Evolutionary conservation across 1,140 invertebrate species (phyloP), one percentile per base, ranked within the genome.

Genomic region (Drosophila erecta): DNA sequence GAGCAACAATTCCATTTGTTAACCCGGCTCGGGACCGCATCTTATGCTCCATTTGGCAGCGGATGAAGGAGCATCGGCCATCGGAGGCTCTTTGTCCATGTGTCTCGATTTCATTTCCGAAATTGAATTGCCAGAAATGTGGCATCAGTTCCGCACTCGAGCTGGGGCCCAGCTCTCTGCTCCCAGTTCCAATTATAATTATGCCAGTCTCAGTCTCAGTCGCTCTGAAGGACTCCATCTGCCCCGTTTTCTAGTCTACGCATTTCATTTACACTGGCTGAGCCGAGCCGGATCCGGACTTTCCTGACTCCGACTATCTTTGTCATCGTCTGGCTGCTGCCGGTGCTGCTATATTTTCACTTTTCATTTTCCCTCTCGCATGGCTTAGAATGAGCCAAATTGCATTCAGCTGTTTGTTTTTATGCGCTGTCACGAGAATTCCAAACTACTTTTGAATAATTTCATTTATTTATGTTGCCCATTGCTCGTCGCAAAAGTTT

Each of bases 321-420:
- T 54, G 53, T 74, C 61, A 62, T 76, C 58, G 65, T 61, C 73
- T 69, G 66, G 35, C 53, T 20, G 59, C 24, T 41, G 59, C 53
- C 15, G 53, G 15, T 41, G 59, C 54, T 41, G 41, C 60, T 67
- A 66, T 61, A 81, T 77, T 75, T 75, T 65, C 72, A 77, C 73
- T 81, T 85, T 85, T 81, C 64, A 67, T 81, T 85, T 86, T 81
- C 64, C 51, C 56, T 78, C 69, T 86, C 67, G 41, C 59, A 65
- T 74, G 80, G 66, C 74, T 76, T 56, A 76, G 73, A 77, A 61
- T 67, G 73, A 76, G 64, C 60, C 69, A 87, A 86, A 87, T 87
- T 79, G 83, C 83, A 86, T 87, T 86, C 79, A 86, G 61, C 66
- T 86, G 84, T 87, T 86, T 89, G 79, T 89, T 76, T 79, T 83